Evolutionary conservation across 2,797 vertebrate genomes (phyloP), one percentile per base, ranked within the genome.

Genomic region (Loriculus beryllinus): DNA sequence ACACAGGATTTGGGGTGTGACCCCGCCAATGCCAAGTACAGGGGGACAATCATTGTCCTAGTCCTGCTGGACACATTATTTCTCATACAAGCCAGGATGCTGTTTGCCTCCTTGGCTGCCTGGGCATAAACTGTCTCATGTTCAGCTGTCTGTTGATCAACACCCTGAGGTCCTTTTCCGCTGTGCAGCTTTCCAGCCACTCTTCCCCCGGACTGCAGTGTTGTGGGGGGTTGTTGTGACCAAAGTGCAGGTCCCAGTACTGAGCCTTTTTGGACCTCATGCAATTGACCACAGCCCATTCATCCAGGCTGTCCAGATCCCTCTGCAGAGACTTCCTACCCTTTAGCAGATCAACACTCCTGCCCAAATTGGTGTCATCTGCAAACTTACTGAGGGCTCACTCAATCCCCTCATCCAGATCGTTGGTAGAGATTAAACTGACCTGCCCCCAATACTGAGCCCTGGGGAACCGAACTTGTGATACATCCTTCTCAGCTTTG

Each of bases 201-300:
- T 43, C 52, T 47, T 7, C 4, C 12, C 12, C 20, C 4, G 54
- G 9, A 15, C 35, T 43, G 54, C 2, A 3, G 35, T 0, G 0
- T 37, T 43, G 7, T 3, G 1, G 5, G 48, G 26, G 2, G 4
- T 6, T 59, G 21, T 5, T 57, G 21, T 52, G 1, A 40, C 4
- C 12, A 3, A 1, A 22, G 23, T 0, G 13, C 21, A 72, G 45
- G 6, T 64, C 26, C 5, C 0, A 0, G 28, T 9, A 54, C 25
- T 33, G n/a, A 23, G 3, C 6, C 40, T 37, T 70, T 22, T 2
- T 51, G n/a, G 23, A 45, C 3, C 1, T 75, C 52, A 7, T 4
- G 3, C 7, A 4, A 1, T 0, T 48, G 52, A 4, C 9, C 15
- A 2, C 0, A 0, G 21, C 6, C 9, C 42, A 26, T 22, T 0